A percentile compares a stretch with the other conserved stretches of the same genome.
Evolutionary conservation across 1,140 invertebrate species (phyloP).

Genomic region (Bombus balteatus): DNA sequence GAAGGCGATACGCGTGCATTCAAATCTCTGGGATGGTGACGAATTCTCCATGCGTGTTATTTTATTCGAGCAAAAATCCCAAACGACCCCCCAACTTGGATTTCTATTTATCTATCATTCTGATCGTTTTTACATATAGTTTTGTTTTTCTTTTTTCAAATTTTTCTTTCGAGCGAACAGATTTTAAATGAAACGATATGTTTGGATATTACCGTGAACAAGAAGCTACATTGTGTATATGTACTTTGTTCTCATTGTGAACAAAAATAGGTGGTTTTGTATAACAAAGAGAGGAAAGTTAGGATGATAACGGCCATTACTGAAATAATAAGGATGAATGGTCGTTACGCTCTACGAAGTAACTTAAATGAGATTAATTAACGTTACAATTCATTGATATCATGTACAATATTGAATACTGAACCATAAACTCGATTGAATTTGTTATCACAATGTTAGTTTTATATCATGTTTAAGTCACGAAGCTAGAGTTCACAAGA

Average conservation of each 20-base stretch:
- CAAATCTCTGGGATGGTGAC: constrained; percentile 3
- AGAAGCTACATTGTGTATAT: background rate
- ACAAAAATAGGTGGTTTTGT: background rate
- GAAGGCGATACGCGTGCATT: constrained; percentile 39
- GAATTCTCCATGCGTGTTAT: background rate
- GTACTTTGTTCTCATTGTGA: background rate
- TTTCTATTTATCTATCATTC: background rate
- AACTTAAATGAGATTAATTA: constrained; percentile 24
- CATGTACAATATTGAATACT: background rate
- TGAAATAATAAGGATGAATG: background rate
- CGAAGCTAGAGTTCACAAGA: background rate
- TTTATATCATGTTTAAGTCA: too few species aligned
- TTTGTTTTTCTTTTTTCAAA: background rate
- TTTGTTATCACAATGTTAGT: background rate
- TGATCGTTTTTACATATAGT: too few species aligned
- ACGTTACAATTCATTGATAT: background rate
- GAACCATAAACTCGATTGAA: background rate
- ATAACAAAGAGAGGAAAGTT: constrained; percentile 1
- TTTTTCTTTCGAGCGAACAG: background rate
- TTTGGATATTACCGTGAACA: background rate
- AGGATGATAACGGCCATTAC: constrained; percentile 8
- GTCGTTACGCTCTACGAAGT: constrained; percentile 12
- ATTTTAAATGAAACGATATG: background rate
- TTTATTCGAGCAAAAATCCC: background rate
- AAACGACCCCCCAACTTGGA: too few species aligned